Percentiles rank a stretch among this genome's conserved stretches.
Evolutionary conservation across 2,113 vertebrate genomes (phyloP).

Genomic region (Charadrius vociferus): DNA sequence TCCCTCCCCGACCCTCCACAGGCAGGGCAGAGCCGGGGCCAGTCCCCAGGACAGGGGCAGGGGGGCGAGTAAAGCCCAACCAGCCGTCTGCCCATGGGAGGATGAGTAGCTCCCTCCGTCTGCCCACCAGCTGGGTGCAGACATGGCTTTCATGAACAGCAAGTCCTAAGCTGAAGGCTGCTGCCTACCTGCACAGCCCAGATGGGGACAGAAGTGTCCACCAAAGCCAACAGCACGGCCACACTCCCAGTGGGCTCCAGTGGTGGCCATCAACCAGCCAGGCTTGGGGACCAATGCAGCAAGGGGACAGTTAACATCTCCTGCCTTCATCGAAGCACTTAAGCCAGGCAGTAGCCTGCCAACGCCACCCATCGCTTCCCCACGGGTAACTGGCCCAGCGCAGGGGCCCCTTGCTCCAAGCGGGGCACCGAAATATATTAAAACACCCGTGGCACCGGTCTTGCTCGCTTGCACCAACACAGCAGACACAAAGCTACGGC

Average conservation of each 20-base stretch:
- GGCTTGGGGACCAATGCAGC: background rate
- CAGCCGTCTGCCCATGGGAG: constrained; percentile 50
- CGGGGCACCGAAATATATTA: too few relatives aligned
- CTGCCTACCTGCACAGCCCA: background rate
- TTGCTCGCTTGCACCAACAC: background rate
- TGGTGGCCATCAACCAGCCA: background rate
- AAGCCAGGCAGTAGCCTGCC: background rate
- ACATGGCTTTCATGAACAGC: accelerated
- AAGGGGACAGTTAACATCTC: background rate
- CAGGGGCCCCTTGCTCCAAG: background rate
- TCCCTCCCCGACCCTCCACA: background rate
- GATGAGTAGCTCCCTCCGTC: background rate
- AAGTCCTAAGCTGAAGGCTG: background rate
- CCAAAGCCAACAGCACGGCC: background rate
- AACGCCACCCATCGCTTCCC: background rate
- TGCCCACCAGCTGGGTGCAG: accelerated
- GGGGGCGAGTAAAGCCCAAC: background rate
- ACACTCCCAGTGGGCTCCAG: background rate
- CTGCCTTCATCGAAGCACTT: background rate
- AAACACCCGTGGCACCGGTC: background rate
- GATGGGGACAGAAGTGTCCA: accelerated
- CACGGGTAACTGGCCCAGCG: too few relatives aligned
- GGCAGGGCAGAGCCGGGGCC: background rate
- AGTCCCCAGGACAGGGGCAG: background rate
- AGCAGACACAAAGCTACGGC: background rate